Base-by-base conservation (phyloP, 2,888 invertebrate genomes). In the Drosophila emarginata region DNA sequence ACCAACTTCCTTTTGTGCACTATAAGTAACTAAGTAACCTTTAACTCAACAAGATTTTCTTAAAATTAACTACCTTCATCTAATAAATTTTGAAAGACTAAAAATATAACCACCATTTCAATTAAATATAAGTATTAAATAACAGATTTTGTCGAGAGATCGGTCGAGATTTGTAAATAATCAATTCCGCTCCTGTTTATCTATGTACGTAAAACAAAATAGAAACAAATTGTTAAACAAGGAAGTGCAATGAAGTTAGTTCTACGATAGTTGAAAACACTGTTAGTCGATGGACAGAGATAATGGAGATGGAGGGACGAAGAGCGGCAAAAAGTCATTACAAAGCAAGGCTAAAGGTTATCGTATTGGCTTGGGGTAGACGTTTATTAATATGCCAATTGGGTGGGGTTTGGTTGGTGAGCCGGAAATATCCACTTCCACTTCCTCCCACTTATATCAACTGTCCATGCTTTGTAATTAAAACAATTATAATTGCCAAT, bases 401-500 rank as follows among this genome's bases (percentile, higher is more conserved):
- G 60, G 59, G 57, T 12, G 50, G 15, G 18, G 18, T 7, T 11
- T 21, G 45, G 1, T 45, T 14, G 21, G 39, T 36, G 37, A 50
- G 18, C 7, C 18, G 66, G 40, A 74, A 68, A 76, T 70, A 74
- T 72, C 69, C 78, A 82, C 45, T 45, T 45, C 45, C 45, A 45
- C 12, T 21, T 45, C 21, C 45, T n/a, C 18, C 18, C 45, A 45
- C 77, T 79, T 72, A 77, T 72, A 74, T 71, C 67, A 68, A 82
- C 67, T 67, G 74, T 66, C 60, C 64, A 67, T 63, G 76, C 58
- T 71, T 71, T 65, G 74, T 75, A 80, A 84, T 79, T 86, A 78
- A 73, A 79, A 72, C 77, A 72, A 84, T 81, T 87, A 80, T 81
- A 78, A 87, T 74, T 81, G 76, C 66, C 26, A 61, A 68, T 54